These are phyloP conservation scores for Bovichtus variegatus DNA, from an alignment of 2,797 vertebrate genomes.

Conservation along the genomic window DNA sequence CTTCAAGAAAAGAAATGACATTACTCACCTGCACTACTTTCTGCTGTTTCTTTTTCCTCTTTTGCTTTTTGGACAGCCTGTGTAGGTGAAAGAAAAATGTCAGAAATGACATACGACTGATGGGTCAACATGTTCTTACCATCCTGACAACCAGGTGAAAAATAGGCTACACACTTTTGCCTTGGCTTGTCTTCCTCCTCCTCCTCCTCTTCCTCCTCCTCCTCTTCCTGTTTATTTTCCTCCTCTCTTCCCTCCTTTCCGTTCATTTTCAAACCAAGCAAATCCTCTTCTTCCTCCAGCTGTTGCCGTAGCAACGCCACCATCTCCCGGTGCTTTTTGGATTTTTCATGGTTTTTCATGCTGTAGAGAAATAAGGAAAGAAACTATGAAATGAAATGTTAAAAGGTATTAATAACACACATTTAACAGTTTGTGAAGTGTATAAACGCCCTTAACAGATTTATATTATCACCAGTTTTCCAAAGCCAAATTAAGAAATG, in stretches of 20 bases:
- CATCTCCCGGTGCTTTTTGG: slow-evolving; percentile 97
- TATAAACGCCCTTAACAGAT: neutral
- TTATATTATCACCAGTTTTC: neutral
- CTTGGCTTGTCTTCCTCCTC: slow-evolving; percentile 79
- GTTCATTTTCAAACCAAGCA: slow-evolving; percentile 70
- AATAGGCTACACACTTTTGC: slow-evolving; percentile 85
- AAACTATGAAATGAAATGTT: neutral
- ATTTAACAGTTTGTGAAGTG: neutral
- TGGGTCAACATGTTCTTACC: neutral
- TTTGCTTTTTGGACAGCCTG: slow-evolving; percentile 96
- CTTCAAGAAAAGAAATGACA: neutral
- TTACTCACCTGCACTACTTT: slow-evolving; percentile 85
- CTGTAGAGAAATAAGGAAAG: slow-evolving; percentile 70
- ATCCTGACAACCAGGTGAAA: neutral
- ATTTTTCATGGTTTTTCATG: slow-evolving; percentile 95
- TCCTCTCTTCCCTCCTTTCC: slow-evolving; percentile 65
- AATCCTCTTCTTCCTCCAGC: slow-evolving; percentile 90
- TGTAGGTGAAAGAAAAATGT: neutral
- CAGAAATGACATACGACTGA: neutral
- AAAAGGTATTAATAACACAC: neutral
- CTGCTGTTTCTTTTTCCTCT: slow-evolving; percentile 91
- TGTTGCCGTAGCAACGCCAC: slow-evolving; percentile 92
- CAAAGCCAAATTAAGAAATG: neutral
- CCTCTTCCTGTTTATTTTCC: slow-evolving; percentile 80
- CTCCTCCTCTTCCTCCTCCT: slow-evolving; percentile 80